Conservation (phyloP, 2,888 invertebrate genomes). For the Amitus sp. region DNA sequence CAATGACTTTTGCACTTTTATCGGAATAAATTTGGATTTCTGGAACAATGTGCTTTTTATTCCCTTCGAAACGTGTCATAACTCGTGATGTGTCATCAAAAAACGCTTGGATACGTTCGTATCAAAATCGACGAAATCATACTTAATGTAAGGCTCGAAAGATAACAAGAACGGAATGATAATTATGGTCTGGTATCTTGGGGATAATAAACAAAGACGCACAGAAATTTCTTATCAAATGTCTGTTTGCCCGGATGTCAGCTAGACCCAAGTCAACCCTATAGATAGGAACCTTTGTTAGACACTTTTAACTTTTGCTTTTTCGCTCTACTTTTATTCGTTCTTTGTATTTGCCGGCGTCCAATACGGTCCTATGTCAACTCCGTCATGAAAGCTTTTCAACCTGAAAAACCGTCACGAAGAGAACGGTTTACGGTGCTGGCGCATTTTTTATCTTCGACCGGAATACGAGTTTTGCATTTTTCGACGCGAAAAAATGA, state of each 20-base stretch:
- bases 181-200: conserved; percentile 16
- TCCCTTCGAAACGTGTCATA: too few relatives aligned
- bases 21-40: conserved; percentile 25
- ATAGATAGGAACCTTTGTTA: conserved; percentile 65
- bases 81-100: too few relatives aligned
- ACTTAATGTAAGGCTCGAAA: neutral
- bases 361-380: conserved; percentile 4
- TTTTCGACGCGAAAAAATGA: too few relatives aligned
- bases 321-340: conserved; percentile 35
- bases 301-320: conserved; percentile 52
- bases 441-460: neutral
- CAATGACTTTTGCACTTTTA: conserved; percentile 27
- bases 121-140: neutral
- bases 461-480: neutral
- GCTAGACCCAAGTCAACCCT: conserved; percentile 45
- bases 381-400: conserved; percentile 4
- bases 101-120: neutral
- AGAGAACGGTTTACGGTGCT: neutral
- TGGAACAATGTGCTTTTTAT: conserved; percentile 5
- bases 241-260: conserved; percentile 3
- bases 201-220: conserved; percentile 11
- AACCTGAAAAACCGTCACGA: neutral
- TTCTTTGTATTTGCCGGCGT: conserved; percentile 12
- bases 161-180: neutral
- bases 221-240: conserved; percentile 8